These are phyloP conservation scores for Schizaphis graminum DNA, from an alignment of 2,888 invertebrate species.

Conservation along the genomic window DNA sequence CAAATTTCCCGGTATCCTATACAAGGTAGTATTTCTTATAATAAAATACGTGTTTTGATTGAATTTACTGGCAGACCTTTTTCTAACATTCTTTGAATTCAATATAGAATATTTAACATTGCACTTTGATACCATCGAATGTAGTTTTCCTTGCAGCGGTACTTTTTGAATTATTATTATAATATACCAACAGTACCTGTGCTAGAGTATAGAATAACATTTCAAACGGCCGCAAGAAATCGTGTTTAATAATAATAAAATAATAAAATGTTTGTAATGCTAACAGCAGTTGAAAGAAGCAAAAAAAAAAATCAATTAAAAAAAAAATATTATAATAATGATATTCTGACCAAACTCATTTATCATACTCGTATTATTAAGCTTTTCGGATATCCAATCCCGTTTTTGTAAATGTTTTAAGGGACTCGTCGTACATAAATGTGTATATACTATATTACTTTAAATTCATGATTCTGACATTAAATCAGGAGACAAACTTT, in stretches of 20 bases:
- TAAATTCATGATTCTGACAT: not conserved
- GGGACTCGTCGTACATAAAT: not conserved
- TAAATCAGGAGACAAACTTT: not conserved
- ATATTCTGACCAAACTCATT: not conserved
- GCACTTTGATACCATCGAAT: constrained; percentile 36
- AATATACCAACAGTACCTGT: not conserved
- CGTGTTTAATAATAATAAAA: not conserved
- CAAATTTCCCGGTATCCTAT: constrained; percentile 10
- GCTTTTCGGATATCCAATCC: not conserved
- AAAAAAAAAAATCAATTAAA: not conserved
- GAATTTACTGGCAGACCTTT: constrained; percentile 39
- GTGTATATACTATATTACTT: not conserved
- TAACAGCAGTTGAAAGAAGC: not conserved
- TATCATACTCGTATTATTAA: not conserved
- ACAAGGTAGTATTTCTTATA: constrained; percentile 22
- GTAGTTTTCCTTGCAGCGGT: not conserved
- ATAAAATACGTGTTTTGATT: constrained; percentile 40
- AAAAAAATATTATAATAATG: not conserved
- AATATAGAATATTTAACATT: constrained; percentile 1
- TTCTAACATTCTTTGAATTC: constrained; percentile 34
- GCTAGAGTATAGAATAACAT: not conserved
- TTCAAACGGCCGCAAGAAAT: not conserved
- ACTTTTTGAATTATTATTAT: not conserved
- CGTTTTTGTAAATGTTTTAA: not conserved
- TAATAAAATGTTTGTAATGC: not conserved